Evolutionary conservation across 2,797 vertebrate genomes (phyloP), one percentile per base, ranked within the genome.

Genomic region (Mallotus villosus): DNA sequence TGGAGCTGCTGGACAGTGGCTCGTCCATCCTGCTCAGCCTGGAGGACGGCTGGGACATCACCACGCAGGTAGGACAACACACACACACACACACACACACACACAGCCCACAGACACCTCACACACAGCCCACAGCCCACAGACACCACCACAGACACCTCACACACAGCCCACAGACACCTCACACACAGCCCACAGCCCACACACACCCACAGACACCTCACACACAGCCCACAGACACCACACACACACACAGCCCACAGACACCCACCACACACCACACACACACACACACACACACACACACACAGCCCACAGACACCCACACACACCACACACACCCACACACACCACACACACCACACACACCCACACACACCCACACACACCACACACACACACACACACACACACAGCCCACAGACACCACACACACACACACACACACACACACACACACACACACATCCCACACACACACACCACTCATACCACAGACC

Each of bases 21-120:
- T 99, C 97, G 46, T 99, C 98, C 22, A 96, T 96, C 76, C 90
- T 99, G 85, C 91, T 99, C 84, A 97, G 97, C 90, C 92, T 99
- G 86, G 98, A 99, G 91, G 98, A 99, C 66, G 98, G 98, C 87
- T 99, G 97, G 98, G 98, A 99, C 86, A 94, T 97, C 82, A 99
- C 97, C 34, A 93, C 95, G 22, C 97, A 99, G 93, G 98, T 98
- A 89, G 95, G 88, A 27, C 53, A 11, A 34, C 22, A 21, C n/a
- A 24, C 59, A 59, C 29, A 27, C 70, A 14, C 64, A 49, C 8
- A 49, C 64, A 22, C 17, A 37, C 37, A 22, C 63, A 66, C 34
- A 55, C 51, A 19, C 61, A 63, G 37, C 14, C 7, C 61, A 9
- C 25, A 55, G 4, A 51, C 49, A n/a, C n/a, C n/a, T n/a, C n/a